A percentile compares a stretch with the other conserved stretches of the same genome.
Evolutionary conservation across 2,888 invertebrate genomes (phyloP).

Genomic region (Empis livida): DNA sequence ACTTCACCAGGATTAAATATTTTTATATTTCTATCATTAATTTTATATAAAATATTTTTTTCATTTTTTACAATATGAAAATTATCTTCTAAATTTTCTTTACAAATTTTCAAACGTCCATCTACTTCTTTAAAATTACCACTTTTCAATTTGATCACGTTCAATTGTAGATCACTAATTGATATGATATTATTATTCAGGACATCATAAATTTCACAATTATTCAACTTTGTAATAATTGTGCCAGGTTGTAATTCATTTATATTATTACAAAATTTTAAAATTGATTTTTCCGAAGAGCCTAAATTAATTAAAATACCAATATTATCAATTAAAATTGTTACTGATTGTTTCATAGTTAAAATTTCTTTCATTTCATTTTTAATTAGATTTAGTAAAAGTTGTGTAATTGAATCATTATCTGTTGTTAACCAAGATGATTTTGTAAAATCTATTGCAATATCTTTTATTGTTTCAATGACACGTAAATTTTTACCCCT

Average conservation of each 20-base stretch:
- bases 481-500: conserved; percentile 38
- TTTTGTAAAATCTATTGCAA: too few species aligned
- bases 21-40: conserved; percentile 61
- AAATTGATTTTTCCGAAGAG: conserved; percentile 22
- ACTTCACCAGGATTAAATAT: conserved; percentile 54
- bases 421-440: too few species aligned
- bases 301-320: conserved; percentile 56
- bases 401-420: conserved; percentile 12
- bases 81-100: conserved; percentile 18
- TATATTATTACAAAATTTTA: conserved; percentile 22
- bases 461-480: conserved; percentile 41
- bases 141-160: conserved; percentile 52
- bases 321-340: conserved; percentile 57
- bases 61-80: conserved; percentile 21
- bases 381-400: conserved; percentile 35
- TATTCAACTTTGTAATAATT: conserved; percentile 46
- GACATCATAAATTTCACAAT: conserved; percentile 43
- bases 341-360: conserved; percentile 35
- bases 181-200: conserved; percentile 49
- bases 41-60: conserved; percentile 44
- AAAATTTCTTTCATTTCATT: conserved; percentile 31
- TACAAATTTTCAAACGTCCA: conserved; percentile 43
- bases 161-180: conserved; percentile 47
- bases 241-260: conserved; percentile 33
- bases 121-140: conserved; percentile 62